These are phyloP conservation scores for Agriopis aurantiaria DNA, from an alignment of 2,888 invertebrate species.

Conservation along the genomic window DNA sequence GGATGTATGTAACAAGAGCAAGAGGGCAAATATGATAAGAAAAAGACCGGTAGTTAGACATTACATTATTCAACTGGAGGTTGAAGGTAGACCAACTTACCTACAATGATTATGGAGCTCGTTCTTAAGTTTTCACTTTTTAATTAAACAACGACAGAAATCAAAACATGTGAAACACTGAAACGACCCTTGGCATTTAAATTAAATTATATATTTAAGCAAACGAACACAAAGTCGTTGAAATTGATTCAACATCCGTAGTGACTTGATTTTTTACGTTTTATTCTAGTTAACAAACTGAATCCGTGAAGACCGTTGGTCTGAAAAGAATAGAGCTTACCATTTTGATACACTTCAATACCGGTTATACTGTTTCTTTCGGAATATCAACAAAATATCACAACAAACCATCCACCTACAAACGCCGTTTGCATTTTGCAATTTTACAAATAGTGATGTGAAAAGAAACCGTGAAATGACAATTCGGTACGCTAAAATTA, in stretches of 20 bases:
- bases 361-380: conserved; percentile 61
- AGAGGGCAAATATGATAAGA: conserved; percentile 50
- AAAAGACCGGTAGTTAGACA: conserved; percentile 47
- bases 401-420: conserved; percentile 78
- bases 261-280: conserved; percentile 14
- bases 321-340: conserved; percentile 54
- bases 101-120: not conserved
- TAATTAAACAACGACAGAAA: not conserved
- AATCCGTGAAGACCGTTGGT: not conserved
- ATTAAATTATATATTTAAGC: not conserved
- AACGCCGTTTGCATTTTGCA: conserved; percentile 61
- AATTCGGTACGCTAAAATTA: too few relatives aligned
- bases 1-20: conserved; percentile 23
- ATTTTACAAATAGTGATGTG: conserved; percentile 61
- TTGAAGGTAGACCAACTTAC: conserved; percentile 32
- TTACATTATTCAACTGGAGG: conserved; percentile 7
- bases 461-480: not conserved
- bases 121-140: not conserved
- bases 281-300: not conserved
- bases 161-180: not conserved
- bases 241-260: conserved; percentile 22
- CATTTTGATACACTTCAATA: conserved; percentile 62
- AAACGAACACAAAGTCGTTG: conserved; percentile 17
- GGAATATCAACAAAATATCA: conserved; percentile 67
- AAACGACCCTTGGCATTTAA: not conserved